Conservation (phyloP, 2,113 vertebrate genomes). For the Bos javanicus region DNA sequence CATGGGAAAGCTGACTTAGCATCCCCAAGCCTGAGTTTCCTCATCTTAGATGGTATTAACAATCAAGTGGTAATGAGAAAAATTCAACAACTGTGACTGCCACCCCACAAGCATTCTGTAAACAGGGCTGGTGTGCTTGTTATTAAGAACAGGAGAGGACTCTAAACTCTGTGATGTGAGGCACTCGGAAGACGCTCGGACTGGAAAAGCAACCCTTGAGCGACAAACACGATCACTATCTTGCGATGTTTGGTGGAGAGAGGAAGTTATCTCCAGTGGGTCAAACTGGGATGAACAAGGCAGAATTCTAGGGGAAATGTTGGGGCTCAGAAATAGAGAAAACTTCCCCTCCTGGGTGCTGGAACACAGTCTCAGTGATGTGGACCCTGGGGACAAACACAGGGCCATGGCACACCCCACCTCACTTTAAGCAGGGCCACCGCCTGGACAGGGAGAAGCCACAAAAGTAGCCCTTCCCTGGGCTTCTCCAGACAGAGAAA, state of each 20-base stretch:
- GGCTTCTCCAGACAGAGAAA: background rate
- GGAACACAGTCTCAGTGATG: background rate
- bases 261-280: background rate
- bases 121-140: background rate
- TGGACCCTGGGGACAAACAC: no score
- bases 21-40: background rate
- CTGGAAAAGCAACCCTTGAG: background rate
- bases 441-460: background rate
- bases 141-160: background rate
- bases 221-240: fast-evolving
- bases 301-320: background rate
- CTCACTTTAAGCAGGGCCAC: background rate
- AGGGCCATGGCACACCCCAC: fast-evolving
- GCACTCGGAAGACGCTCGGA: background rate
- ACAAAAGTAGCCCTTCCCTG: background rate
- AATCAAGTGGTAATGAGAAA: background rate
- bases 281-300: background rate
- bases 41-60: background rate
- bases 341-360: background rate
- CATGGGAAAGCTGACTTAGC: background rate
- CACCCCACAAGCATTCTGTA: background rate
- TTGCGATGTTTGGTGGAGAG: background rate
- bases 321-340: background rate
- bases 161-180: fast-evolving
- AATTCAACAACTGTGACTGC: fast-evolving